These are phyloP conservation scores for Eupithecia tripunctaria DNA, from an alignment of 2,888 invertebrate species.

Conservation along the genomic window DNA sequence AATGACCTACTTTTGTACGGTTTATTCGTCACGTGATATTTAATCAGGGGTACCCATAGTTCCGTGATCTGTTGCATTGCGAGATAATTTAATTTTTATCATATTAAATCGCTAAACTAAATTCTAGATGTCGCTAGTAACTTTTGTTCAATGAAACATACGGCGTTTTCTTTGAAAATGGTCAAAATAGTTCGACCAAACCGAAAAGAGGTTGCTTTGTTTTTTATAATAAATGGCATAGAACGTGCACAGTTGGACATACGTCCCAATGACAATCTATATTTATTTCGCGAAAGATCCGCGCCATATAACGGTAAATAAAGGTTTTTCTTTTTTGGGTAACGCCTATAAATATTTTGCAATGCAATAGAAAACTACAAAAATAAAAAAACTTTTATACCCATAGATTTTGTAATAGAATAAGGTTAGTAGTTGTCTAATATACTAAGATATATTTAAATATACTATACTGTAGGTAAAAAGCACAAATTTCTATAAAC, in stretches of 20 bases:
- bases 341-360: constrained; percentile 21
- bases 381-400: constrained; percentile 70
- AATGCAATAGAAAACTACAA: constrained; percentile 37
- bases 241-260: neutral
- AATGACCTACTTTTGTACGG: neutral
- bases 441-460: constrained; percentile 53
- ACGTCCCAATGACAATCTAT: neutral
- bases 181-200: neutral
- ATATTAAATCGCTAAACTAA: neutral
- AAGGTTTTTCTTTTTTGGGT: neutral
- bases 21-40: constrained; percentile 38
- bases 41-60: constrained; percentile 42
- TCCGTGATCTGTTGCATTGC: constrained; percentile 31
- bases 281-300: neutral
- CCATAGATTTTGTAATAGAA: constrained; percentile 72
- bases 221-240: neutral
- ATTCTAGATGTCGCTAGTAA: neutral
- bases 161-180: neutral
- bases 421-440: constrained; percentile 55
- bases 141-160: neutral
- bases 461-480: constrained; percentile 53
- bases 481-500: constrained; percentile 73
- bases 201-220: neutral
- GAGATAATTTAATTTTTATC: constrained; percentile 7
- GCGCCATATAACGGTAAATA: neutral